Conservation (phyloP, 2,113 vertebrate genomes). For the Psittacula cyanocephala region DNA sequence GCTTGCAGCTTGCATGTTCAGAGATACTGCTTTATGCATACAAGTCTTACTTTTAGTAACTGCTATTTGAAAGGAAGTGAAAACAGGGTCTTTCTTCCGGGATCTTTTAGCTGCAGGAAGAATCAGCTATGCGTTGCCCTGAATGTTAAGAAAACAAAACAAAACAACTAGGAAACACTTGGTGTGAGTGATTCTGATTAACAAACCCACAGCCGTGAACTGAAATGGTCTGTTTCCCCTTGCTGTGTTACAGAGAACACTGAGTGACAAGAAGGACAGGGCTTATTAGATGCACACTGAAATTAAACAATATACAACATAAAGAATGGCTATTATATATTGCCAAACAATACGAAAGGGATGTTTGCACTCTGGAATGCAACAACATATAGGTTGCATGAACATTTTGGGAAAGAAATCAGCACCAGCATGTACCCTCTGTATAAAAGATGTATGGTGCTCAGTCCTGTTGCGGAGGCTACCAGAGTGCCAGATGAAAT, state of each 20-base stretch:
- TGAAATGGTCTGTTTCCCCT: slow-evolving; percentile 30
- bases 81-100: slow-evolving; percentile 51
- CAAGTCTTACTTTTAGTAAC: neutral
- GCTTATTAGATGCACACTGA: neutral
- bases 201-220: neutral
- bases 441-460: neutral
- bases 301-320: neutral
- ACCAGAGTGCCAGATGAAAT: slow-evolving; percentile 34
- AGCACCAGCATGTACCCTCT: neutral
- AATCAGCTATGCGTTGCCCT: neutral
- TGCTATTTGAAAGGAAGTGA: slow-evolving; percentile 41
- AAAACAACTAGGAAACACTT: slow-evolving; percentile 31
- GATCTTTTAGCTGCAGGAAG: slow-evolving; percentile 40
- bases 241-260: neutral
- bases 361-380: neutral
- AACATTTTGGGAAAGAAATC: neutral
- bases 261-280: neutral
- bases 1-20: neutral
- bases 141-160: slow-evolving; percentile 43
- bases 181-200: neutral
- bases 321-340: neutral
- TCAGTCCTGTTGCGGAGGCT: neutral
- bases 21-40: neutral
- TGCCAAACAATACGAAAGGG: neutral
- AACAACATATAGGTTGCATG: neutral